phyloP scores from a whole-genome alignment of 2,113 vertebrate species.

The Monarcha castaneiventris region DNA sequence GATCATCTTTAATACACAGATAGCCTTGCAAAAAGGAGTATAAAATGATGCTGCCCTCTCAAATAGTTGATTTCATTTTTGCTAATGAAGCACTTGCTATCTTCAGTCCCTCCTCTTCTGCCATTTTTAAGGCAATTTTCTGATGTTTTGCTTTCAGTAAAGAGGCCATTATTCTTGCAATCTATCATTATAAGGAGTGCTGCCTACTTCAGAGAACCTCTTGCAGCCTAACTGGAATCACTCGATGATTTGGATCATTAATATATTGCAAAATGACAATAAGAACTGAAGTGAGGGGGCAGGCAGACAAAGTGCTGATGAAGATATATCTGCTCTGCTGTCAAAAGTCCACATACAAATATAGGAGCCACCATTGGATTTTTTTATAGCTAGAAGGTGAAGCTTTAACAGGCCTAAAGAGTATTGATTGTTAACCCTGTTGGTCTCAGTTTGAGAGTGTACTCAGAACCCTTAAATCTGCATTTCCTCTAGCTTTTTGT shows the following conservation, averaged over 20 bases:
- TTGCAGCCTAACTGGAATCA: constrained; percentile 41
- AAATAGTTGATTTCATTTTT: background rate
- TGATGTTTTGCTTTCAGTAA: constrained; percentile 28
- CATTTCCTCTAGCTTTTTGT: background rate
- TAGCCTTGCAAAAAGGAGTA: background rate
- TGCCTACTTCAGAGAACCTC: constrained; percentile 49
- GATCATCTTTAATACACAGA: background rate
- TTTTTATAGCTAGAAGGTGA: constrained; percentile 42
- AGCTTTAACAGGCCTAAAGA: background rate
- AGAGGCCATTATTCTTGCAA: constrained; percentile 32
- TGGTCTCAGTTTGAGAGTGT: background rate
- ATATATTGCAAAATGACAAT: constrained; percentile 61
- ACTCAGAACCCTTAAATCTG: background rate
- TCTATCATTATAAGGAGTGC: constrained; percentile 50
- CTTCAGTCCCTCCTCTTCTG: background rate
- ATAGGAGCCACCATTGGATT: background rate
- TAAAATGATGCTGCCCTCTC: background rate
- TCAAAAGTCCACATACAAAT: constrained; percentile 23
- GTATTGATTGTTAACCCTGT: constrained; percentile 20
- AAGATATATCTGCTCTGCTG: constrained; percentile 56
- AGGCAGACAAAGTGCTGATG: constrained; percentile 53
- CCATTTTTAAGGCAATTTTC: constrained; percentile 32
- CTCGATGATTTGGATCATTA: constrained; percentile 55
- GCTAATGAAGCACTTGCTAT: background rate
- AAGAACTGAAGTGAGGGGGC: constrained; percentile 50